Base-by-base conservation (phyloP, 2,888 invertebrate genomes). In the Empis livida region DNA sequence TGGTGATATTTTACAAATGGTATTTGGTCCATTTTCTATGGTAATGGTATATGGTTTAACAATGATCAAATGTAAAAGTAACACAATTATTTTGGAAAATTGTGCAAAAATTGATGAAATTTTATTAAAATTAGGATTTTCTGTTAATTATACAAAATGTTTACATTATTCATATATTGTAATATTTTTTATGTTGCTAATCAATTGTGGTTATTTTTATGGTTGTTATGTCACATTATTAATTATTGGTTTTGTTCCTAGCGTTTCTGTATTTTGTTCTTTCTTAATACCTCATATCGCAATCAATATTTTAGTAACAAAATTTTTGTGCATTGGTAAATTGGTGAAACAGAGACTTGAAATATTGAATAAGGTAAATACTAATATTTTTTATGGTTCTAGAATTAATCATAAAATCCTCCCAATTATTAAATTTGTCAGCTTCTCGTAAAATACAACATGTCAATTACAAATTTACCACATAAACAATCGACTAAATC, bases 201-300 rank as follows among this genome's bases (percentile, higher is more conserved):
- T 65, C 43, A 65, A 64, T 42, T 57, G 62, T 32, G 57, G 60
- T 20, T 67, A 64, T 46, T 48, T 67, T 45, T 60, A 60, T 43
- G 62, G 65, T 15, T 65, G 66, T 50, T 65, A 61, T 44, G 52
- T 58, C 30, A 46, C 67, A 45, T 49, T 67, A 14, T 51, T 60
- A 16, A 62, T 62, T 32, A 63, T 65, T 15, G 55, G 57, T 38
- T 61, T 64, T 14, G 56, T 54, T 11, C 67, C 68, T 0, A 61
- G 65, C 3, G 62, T 64, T 53, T 61, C 63, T 16, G 63, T 65
- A 3, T 67, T 65, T 32, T 60, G 59, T 3, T 57, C 63, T 9
- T 67, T 64, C 43, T 64, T 65, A 1, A 44, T 67, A 50, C 65
- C 67, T 2, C 65, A 67, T 47, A 61, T 65, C 13, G 63, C 63